Conservation (phyloP, 2,888 invertebrate species). For the Fragum sueziense region DNA sequence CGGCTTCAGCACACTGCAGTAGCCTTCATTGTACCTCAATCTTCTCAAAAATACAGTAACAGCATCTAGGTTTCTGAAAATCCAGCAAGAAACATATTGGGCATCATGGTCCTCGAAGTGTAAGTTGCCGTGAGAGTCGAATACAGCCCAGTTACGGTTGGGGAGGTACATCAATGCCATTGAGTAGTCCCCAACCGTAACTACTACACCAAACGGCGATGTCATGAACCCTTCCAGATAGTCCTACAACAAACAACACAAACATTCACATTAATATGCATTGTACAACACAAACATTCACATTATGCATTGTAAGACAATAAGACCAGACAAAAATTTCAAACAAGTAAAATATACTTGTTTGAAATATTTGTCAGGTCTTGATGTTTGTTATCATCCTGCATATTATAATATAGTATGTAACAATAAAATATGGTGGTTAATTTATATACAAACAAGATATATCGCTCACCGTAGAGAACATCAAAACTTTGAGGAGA, state of each 20-base stretch:
- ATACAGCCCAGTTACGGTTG: not conserved
- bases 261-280: too few species aligned
- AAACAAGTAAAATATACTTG: too few species aligned
- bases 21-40: not conserved
- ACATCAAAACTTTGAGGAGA: too few species aligned
- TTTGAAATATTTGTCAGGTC: too few species aligned
- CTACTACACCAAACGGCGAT: not conserved
- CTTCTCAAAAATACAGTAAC: not conserved
- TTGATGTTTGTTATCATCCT: too few species aligned
- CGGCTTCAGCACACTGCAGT: not conserved
- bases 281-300: not conserved
- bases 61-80: conserved; percentile 1
- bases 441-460: too few species aligned
- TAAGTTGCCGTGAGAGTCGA: not conserved
- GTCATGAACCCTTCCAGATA: not conserved
- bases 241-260: not conserved
- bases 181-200: not conserved
- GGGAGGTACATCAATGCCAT: not conserved
- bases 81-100: not conserved
- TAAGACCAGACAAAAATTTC: not conserved
- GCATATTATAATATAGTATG: too few species aligned
- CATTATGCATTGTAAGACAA: not conserved
- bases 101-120: not conserved
- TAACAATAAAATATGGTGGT: too few species aligned
- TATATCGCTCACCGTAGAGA: too few species aligned